Evolutionary conservation across 53 echinoderm and acorn worm species (phyloP).

Genomic region (Arbacia lixula): DNA sequence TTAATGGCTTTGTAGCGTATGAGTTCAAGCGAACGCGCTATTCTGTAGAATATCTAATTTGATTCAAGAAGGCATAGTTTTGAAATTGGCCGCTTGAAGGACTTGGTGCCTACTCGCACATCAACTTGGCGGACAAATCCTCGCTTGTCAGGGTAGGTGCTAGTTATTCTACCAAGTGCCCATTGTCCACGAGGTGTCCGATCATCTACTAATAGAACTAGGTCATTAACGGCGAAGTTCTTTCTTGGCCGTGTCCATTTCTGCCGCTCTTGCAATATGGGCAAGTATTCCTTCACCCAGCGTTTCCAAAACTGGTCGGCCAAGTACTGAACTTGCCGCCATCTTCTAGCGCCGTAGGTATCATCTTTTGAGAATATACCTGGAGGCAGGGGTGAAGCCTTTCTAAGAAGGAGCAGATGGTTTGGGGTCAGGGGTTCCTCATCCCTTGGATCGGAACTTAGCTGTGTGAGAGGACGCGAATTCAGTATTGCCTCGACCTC

Average conservation of each 20-base stretch:
- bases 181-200: too few species aligned
- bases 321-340: constrained; percentile 69
- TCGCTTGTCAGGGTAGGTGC: too few species aligned
- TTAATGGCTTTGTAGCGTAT: too few species aligned
- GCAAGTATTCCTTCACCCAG: constrained; percentile 73
- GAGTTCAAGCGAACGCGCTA: too few species aligned
- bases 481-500: constrained; percentile 81
- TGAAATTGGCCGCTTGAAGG: too few species aligned
- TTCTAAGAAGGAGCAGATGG: constrained; percentile 63
- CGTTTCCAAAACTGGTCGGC: constrained; percentile 44
- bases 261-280: constrained; percentile 62
- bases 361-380: constrained; percentile 61
- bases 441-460: constrained; percentile 62
- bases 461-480: constrained; percentile 64
- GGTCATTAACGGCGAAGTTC: constrained; percentile 44
- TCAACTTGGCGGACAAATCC: too few species aligned
- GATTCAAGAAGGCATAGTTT: too few species aligned
- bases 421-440: constrained; percentile 68
- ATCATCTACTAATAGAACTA: constrained; percentile 52
- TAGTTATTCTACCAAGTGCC: too few species aligned
- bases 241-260: constrained; percentile 54
- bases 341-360: constrained; percentile 53
- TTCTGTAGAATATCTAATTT: too few species aligned
- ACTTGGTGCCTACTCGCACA: too few species aligned
- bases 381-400: constrained; percentile 22